Conservation (phyloP, 2,888 invertebrate genomes). For the Andrena chrysosceles region DNA sequence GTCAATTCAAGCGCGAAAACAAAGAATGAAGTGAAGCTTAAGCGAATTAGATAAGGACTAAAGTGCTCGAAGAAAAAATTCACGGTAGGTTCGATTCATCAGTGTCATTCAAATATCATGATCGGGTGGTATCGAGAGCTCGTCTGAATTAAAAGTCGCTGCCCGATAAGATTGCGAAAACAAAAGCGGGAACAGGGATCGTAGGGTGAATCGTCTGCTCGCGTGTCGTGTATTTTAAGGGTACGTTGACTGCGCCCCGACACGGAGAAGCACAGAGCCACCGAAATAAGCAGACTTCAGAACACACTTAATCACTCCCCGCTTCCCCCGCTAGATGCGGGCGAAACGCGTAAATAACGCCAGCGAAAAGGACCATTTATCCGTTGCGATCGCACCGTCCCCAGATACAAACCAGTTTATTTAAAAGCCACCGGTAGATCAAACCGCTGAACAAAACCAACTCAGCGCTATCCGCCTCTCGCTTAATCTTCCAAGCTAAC, state of each 20-base stretch:
- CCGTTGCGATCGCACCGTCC: background rate
- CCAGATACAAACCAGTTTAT: conserved; percentile 25
- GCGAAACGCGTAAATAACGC: conserved; percentile 7
- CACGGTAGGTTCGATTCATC: background rate
- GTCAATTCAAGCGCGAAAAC: too few species aligned
- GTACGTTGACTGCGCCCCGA: background rate
- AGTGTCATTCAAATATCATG: conserved; percentile 5
- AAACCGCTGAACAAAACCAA: background rate
- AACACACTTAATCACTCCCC: background rate
- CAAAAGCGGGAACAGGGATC: background rate
- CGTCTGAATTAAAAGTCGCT: conserved; percentile 9
- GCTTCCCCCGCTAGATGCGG: background rate
- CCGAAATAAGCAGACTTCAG: background rate
- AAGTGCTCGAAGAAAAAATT: background rate
- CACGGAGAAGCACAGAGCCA: background rate
- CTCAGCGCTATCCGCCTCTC: conserved; percentile 2
- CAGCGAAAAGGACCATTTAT: conserved; percentile 3
- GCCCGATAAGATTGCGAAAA: conserved; percentile 11
- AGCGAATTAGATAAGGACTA: background rate
- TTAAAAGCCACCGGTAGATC: conserved; percentile 39
- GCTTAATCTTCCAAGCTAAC: background rate
- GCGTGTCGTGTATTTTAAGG: background rate
- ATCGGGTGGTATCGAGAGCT: background rate
- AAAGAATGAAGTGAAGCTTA: background rate
- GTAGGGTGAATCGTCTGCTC: background rate